Conservation (phyloP, 2,113 vertebrate species). For the Eidolon helvum region DNA sequence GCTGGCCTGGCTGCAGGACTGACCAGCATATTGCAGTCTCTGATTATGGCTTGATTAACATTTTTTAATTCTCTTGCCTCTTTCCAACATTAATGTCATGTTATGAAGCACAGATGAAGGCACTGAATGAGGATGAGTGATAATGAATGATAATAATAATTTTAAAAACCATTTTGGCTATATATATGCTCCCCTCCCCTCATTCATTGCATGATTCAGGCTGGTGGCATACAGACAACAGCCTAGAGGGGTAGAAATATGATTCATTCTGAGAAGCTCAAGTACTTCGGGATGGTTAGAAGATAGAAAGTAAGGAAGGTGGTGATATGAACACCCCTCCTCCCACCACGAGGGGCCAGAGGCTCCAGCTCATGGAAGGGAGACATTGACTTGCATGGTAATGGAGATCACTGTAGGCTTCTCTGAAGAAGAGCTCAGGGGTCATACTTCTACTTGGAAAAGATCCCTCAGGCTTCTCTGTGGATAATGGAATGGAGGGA, state of each 20-base stretch:
- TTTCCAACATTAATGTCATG: no score
- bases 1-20: no score
- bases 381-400: no score
- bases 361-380: background rate
- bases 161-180: background rate
- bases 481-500: background rate
- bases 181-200: background rate
- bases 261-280: background rate
- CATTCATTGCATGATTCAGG: background rate
- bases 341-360: accelerated
- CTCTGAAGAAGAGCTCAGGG: background rate
- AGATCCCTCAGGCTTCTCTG: background rate
- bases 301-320: background rate
- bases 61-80: no score
- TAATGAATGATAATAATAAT: no score
- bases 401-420: background rate
- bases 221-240: background rate
- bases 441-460: background rate
- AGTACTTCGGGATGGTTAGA: background rate
- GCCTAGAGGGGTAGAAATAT: background rate
- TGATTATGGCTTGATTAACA: no score
- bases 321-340: accelerated
- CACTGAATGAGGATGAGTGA: background rate
- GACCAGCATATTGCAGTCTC: no score
- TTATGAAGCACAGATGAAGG: background rate